A percentile compares a stretch with the other conserved stretches of the same genome.
phyloP scores from a whole-genome alignment of 30 jellyfish, hydroid and myxozoan species.

The Pelagia noctiluca region DNA sequence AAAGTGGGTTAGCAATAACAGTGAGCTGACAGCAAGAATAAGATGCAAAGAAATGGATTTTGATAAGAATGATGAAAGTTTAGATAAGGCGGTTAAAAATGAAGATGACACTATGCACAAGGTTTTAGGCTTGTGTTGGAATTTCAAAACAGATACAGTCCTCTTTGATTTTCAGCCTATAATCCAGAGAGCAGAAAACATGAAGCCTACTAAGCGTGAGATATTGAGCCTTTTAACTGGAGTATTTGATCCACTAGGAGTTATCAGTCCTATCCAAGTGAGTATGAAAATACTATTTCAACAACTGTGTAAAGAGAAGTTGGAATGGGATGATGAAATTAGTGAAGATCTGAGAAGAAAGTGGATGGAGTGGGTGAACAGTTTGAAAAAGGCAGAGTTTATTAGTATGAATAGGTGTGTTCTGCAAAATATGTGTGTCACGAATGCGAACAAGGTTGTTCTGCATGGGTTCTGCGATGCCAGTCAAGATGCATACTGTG shows the following conservation, averaged over 20 bases:
- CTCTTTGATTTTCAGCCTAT: not conserved
- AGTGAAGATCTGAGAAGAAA: not conserved
- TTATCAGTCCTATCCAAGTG: not conserved
- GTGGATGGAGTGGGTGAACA: not conserved
- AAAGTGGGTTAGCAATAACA: constrained; percentile 45
- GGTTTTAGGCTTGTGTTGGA: not conserved
- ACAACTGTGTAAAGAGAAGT: not conserved
- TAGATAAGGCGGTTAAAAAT: not conserved
- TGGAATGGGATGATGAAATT: constrained; percentile 20
- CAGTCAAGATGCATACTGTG: constrained; percentile 5
- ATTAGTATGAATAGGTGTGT: not conserved
- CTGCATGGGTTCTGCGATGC: not conserved
- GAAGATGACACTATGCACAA: not conserved
- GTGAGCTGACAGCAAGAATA: not conserved
- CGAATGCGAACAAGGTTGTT: not conserved
- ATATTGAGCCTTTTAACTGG: not conserved
- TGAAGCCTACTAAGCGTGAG: not conserved
- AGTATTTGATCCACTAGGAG: constrained; percentile 12
- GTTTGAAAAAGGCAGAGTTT: not conserved
- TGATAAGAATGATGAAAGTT: not conserved
- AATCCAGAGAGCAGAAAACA: not conserved
- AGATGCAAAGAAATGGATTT: not conserved
- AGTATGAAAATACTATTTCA: not conserved
- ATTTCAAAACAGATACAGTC: not conserved
- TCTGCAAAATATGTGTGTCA: too few relatives aligned